Percentiles rank a stretch among this genome's conserved stretches.
Conservation (phyloP, 2,797 vertebrate species). For the Pygocentrus nattereri region DNA sequence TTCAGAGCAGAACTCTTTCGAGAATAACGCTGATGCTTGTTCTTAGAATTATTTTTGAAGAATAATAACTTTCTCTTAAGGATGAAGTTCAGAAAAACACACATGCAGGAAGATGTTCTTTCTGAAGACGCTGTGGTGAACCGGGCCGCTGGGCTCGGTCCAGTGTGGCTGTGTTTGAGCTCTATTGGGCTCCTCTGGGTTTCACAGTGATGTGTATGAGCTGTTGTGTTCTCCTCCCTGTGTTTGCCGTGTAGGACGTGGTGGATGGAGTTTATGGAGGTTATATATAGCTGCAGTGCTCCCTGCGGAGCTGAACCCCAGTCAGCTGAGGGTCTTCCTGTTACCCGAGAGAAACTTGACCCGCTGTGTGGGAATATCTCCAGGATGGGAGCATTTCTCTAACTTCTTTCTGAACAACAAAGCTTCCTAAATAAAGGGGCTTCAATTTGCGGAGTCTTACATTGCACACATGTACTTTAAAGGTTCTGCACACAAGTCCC, state of each 20-base stretch:
- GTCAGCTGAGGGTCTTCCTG: slow-evolving; percentile 52
- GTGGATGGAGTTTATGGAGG: slow-evolving; percentile 35
- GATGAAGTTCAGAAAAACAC: no score
- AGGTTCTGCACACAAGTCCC: no score
- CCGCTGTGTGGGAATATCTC: slow-evolving; percentile 48
- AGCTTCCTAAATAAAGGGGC: not conserved
- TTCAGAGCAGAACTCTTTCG: no score
- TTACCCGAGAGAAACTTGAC: slow-evolving; percentile 35
- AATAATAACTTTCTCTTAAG: no score
- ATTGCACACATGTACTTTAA: no score
- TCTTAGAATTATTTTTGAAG: no score
- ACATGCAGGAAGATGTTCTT: no score
- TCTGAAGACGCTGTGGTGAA: no score
- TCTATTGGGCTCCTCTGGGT: not conserved
- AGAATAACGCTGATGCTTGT: no score
- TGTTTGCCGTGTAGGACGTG: slow-evolving; percentile 33
- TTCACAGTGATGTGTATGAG: not conserved
- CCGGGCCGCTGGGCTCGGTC: no score
- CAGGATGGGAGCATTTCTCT: not conserved
- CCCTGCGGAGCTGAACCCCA: slow-evolving; percentile 49
- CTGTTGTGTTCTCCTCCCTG: not conserved
- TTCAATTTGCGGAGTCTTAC: no score
- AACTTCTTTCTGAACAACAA: not conserved
- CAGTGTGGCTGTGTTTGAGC: not conserved
- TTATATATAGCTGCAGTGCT: slow-evolving; percentile 57